Evolutionary conservation across 1,140 invertebrate genomes (phyloP).

Genomic region (Saccostrea glomerata): DNA sequence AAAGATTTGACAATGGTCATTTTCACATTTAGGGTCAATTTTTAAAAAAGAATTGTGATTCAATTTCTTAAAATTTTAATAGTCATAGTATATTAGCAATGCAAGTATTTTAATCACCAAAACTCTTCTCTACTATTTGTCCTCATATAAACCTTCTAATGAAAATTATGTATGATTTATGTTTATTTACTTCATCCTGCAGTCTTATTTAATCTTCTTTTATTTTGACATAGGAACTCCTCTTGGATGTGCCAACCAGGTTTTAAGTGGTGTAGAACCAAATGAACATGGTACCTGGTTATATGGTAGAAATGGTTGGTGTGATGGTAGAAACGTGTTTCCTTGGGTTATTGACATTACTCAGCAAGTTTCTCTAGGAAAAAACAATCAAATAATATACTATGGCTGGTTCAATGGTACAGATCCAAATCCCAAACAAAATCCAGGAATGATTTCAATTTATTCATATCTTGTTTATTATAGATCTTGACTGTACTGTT

Average conservation of each 20-base stretch:
- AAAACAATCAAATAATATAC: constrained; percentile 56
- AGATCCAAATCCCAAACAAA: constrained; percentile 63
- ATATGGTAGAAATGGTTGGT: constrained; percentile 71
- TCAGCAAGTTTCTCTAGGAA: constrained; percentile 20
- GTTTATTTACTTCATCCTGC: not conserved
- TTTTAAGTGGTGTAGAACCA: constrained; percentile 62
- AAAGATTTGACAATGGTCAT: no score
- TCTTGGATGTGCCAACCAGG: constrained; percentile 67
- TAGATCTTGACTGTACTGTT: constrained; percentile 18
- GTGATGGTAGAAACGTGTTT: constrained; percentile 65
- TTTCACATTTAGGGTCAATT: no score
- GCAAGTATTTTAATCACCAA: no score
- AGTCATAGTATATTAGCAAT: no score
- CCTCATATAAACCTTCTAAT: not conserved
- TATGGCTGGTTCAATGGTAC: constrained; percentile 62
- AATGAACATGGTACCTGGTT: constrained; percentile 73
- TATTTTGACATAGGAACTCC: constrained; percentile 60
- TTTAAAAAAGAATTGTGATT: no score
- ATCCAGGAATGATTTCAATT: constrained; percentile 62
- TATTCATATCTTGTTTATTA: constrained; percentile 65
- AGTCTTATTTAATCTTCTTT: constrained; percentile 15
- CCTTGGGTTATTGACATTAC: constrained; percentile 65
- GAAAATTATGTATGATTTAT: not conserved
- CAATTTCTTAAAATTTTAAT: no score
- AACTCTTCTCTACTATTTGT: no score